These are phyloP conservation scores for Sapajus apella DNA, from an alignment of 2,113 vertebrate genomes.

Conservation along the genomic window DNA sequence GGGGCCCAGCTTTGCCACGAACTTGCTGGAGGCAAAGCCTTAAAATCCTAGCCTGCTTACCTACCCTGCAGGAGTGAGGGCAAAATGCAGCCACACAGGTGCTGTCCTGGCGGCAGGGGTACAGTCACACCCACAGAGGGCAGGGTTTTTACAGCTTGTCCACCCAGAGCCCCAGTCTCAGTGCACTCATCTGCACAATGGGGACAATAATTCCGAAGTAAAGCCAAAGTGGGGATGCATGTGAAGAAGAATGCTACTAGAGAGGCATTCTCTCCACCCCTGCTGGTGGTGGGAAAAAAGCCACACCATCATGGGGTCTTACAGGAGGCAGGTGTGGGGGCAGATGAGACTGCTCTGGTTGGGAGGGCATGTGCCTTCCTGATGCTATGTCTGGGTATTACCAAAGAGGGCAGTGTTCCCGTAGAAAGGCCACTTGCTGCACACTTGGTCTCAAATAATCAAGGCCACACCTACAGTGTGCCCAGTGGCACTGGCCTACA, in stretches of 20 bases:
- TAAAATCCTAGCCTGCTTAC: background rate
- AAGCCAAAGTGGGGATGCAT: background rate
- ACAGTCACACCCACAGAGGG: background rate
- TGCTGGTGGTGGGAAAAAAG: background rate
- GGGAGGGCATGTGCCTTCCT: background rate
- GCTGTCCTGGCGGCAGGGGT: background rate
- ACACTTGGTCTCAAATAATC: background rate
- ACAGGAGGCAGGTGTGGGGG: background rate
- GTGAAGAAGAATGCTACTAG: background rate
- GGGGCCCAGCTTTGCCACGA: background rate
- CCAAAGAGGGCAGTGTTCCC: background rate
- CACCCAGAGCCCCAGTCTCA: background rate
- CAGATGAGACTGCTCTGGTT: background rate
- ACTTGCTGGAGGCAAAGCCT: constrained; percentile 1
- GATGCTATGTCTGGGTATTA: background rate
- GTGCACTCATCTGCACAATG: constrained; percentile 20
- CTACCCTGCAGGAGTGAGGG: background rate
- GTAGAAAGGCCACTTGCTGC: background rate
- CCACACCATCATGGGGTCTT: background rate
- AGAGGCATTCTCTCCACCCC: background rate
- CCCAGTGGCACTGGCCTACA: background rate
- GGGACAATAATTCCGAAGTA: background rate
- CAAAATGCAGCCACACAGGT: background rate
- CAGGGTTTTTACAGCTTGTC: background rate
- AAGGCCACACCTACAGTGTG: background rate